Base-by-base conservation (phyloP, 1,140 invertebrate genomes). In the Anoplolepis gracilipes region DNA sequence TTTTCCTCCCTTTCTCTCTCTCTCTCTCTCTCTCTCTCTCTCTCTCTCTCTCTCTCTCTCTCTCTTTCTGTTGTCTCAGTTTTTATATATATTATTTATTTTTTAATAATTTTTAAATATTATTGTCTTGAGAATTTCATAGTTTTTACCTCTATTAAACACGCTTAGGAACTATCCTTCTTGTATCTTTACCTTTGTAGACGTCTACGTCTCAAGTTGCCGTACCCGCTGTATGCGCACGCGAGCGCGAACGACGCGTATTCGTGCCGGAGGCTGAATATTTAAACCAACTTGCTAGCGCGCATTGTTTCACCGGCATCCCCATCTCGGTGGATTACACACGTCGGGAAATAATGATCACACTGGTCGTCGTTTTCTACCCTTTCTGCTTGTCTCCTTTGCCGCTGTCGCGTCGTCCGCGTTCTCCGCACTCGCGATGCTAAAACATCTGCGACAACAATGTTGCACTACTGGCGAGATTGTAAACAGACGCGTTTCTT, bases 201-300 rank as follows among this genome's bases (percentile, higher is more conserved):
- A 22, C 11, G 42, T 4, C 39, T 67, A 49, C 53, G 62, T 65
- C 85, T 81, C 59, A 62, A 77, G 59, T 72, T 77, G 62, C 33
- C 65, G 28, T 22, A 67, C 59, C 64, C 73, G 22, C n/a, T n/a
- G n/a, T n/a, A n/a, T 36, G 57, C 79, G 61, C 67, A 30, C 22
- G 82, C 49, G 67, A 46, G 82, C 85, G n/a, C 39, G 62, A 77
- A 75, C 67, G 72, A 65, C 70, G 85, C 59, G 81, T 82, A 87
- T 81, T 70, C 84, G 75, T 59, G 85, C 87, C 78, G 84, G 84
- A 87, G 89, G 90, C 91, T 90, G 92, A 92, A 92, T 93, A 92
- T 93, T 93, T 93, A 92, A 93, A 93, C 91, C 91, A 91, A 92
- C 90, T 93, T 93, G 91, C 88, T 84, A 76, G 85, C 65, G 84